Evolutionary conservation across 2,888 invertebrate genomes (phyloP).

Genomic region (Lagria hirta): DNA sequence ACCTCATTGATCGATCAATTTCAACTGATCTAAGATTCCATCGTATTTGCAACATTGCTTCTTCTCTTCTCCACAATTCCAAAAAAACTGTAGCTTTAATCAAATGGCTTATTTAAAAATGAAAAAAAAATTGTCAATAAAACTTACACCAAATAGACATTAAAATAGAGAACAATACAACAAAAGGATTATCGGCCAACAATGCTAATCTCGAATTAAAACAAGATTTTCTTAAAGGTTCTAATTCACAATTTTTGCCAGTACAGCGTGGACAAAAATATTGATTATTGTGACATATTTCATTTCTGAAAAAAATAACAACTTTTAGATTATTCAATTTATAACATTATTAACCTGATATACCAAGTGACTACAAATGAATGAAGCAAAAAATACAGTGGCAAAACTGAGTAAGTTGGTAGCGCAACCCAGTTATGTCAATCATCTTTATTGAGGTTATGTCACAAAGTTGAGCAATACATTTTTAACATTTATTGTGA

Average conservation of each 20-base stretch:
- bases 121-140: constrained; percentile 35
- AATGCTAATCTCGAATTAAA: constrained; percentile 29
- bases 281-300: constrained; percentile 35
- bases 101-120: constrained; percentile 6
- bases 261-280: constrained; percentile 39
- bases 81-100: constrained; percentile 47
- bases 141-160: constrained; percentile 51
- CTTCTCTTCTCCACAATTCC: constrained; percentile 46
- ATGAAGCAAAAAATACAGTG: too few species aligned
- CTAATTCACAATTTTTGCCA: constrained; percentile 32
- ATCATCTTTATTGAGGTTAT: too few species aligned
- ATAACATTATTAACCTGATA: too few species aligned
- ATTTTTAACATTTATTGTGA: too few species aligned
- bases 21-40: constrained; percentile 44
- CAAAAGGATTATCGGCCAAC: constrained; percentile 36
- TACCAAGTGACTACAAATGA: too few species aligned
- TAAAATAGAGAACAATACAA: constrained; percentile 33
- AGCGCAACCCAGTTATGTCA: too few species aligned
- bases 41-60: constrained; percentile 40
- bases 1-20: constrained; percentile 35
- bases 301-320: constrained; percentile 30
- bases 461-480: too few species aligned
- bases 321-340: too few species aligned
- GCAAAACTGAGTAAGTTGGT: too few species aligned
- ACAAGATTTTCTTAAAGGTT: constrained; percentile 32